Evolutionary conservation across 2,113 vertebrate genomes (phyloP).

Genomic region (Lycocorax pyrrhopterus): DNA sequence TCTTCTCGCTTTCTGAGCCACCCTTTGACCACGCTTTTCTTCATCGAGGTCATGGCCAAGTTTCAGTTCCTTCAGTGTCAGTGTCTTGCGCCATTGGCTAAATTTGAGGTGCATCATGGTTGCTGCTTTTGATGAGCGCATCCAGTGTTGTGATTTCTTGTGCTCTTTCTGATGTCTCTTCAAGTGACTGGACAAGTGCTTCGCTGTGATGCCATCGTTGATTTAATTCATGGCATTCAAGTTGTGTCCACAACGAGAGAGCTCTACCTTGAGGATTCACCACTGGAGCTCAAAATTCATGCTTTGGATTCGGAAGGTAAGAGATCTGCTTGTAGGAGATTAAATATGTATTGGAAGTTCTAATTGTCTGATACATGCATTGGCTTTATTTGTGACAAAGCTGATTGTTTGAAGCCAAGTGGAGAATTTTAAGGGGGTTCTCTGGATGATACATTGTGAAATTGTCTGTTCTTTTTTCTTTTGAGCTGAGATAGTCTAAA

Average conservation of each 20-base stretch:
- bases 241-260: slow-evolving; percentile 94
- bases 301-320: slow-evolving; percentile 94
- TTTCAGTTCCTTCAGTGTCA: background rate
- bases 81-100: background rate
- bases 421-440: background rate
- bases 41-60: background rate
- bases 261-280: slow-evolving; percentile 93
- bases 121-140: background rate
- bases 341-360: background rate
- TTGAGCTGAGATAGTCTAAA: background rate
- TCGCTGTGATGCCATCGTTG: slow-evolving; percentile 92
- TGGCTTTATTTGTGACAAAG: background rate
- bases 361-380: background rate
- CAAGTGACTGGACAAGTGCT: slow-evolving; percentile 90
- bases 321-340: background rate
- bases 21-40: background rate
- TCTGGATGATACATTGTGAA: background rate
- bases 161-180: background rate
- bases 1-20: background rate
- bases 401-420: background rate
- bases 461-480: background rate
- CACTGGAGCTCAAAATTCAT: slow-evolving; percentile 86
- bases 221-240: slow-evolving; percentile 88
- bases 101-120: background rate
- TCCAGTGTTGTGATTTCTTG: background rate